Conservation (phyloP, 2,113 vertebrate genomes). For the Scomber colias region DNA sequence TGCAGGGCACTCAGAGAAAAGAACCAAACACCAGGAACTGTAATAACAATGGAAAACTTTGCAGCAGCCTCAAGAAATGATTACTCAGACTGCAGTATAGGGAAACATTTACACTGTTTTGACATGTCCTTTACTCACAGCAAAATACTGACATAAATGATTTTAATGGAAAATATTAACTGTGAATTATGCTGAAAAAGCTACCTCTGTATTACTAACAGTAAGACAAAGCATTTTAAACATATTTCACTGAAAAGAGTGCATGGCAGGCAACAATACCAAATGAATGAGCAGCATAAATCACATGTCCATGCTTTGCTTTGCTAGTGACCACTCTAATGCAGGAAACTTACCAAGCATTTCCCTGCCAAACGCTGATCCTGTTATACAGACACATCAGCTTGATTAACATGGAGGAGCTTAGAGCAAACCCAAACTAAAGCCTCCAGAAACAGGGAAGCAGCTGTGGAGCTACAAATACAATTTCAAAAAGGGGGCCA, state of each 20-base stretch:
- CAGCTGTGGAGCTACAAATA: not conserved
- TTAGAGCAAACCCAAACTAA: conserved; percentile 20
- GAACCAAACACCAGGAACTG: conserved; percentile 33
- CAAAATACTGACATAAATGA: conserved; percentile 6
- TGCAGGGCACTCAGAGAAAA: conserved; percentile 29
- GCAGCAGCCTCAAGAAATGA: conserved; percentile 34
- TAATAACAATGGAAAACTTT: conserved; percentile 55
- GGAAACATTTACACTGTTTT: conserved; percentile 44
- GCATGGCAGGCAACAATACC: conserved; percentile 23
- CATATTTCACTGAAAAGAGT: not conserved
- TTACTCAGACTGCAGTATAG: conserved; percentile 35
- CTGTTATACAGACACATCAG: conserved; percentile 69
- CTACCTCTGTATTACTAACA: not conserved
- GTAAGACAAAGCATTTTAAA: not conserved
- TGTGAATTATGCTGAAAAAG: conserved; percentile 3
- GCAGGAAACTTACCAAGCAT: conserved; percentile 66
- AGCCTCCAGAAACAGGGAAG: conserved; percentile 9
- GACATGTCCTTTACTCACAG: conserved; percentile 28
- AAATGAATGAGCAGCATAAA: not conserved
- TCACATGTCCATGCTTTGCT: conserved; percentile 54
- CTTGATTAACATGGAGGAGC: conserved; percentile 39
- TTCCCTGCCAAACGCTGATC: conserved; percentile 75
- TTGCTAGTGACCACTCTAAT: conserved; percentile 12
- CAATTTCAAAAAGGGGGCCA: not conserved
- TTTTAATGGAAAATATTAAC: conserved; percentile 24